Evolutionary conservation across 37 sponge, comb jelly and placozoan species (phyloP).

Genomic region (Halichondria panicea): DNA sequence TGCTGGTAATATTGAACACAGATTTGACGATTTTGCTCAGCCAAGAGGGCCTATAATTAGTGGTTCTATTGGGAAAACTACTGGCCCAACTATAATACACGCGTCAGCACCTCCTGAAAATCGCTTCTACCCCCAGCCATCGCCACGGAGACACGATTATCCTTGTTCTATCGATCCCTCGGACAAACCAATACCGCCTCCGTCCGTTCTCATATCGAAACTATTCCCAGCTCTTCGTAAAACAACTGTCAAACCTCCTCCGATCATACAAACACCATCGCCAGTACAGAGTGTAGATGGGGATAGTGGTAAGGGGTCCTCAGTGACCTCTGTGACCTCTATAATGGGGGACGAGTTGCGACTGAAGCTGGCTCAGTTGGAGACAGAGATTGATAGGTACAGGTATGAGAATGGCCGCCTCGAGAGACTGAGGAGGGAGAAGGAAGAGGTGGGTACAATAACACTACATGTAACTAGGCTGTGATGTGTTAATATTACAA

Average conservation of each 20-base stretch:
- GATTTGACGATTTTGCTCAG: background rate
- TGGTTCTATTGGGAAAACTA: background rate
- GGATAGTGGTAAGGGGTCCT: slow-evolving; percentile 12
- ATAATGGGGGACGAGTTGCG: slow-evolving; percentile 38
- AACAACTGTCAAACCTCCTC: too few species aligned
- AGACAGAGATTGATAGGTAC: slow-evolving; percentile 71
- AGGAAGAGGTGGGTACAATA: slow-evolving; percentile 74
- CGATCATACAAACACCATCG: slow-evolving; percentile 1
- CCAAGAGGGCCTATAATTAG: background rate
- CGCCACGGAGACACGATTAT: background rate
- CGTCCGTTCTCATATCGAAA: slow-evolving; percentile 68
- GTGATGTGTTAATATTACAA: background rate
- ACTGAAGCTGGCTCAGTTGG: slow-evolving; percentile 67
- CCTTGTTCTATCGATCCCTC: background rate
- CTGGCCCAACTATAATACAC: background rate
- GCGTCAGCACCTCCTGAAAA: background rate
- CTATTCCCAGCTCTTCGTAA: slow-evolving; percentile 68
- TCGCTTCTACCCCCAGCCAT: slow-evolving; percentile 1
- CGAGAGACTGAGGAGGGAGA: slow-evolving; percentile 61
- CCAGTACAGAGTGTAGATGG: slow-evolving; percentile 4
- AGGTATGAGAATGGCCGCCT: slow-evolving; percentile 58
- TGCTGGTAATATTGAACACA: background rate
- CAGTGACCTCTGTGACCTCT: slow-evolving; percentile 1
- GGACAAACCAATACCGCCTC: slow-evolving; percentile 27
- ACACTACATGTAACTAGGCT: too few species aligned